Base-by-base conservation (phyloP, 2,797 vertebrate genomes). In the Picus viridis region DNA sequence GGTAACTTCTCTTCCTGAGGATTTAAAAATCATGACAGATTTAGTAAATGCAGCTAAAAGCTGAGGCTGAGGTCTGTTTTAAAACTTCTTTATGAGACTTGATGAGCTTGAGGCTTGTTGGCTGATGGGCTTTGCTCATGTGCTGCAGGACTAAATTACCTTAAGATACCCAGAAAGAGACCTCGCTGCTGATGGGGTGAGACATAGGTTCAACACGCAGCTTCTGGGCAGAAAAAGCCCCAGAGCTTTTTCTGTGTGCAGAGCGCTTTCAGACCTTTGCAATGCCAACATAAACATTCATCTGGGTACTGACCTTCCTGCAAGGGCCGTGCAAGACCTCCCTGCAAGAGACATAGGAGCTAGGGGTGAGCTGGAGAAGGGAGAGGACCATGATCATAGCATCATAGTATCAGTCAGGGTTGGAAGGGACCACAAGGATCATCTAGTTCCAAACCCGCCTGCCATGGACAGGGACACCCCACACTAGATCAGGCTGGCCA, bases 141-240 rank as follows among this genome's bases (percentile, higher is more conserved):
- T 57, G 20, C 49, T 57, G 27, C 12, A 47, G 22, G 8, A 62
- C n/a, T 77, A 32, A 79, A 57, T 51, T 19, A 73, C 7, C 14
- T 41, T 32, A 72, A 56, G 19, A 4, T 17, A 49, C 26, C 4
- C 61, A 27, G 73, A 75, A 64, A 2, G 0, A 0, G 1, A 19
- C 9, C 30, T 39, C 18, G 51, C 9, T 69, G 51, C 34, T 11
- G 16, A 2, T 27, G 20, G 10, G 11, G 6, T 43, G 20, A 76
- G 9, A 36, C 4, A 6, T 6, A 13, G 19, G 7, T 19, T 54
- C 8, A 7, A 51, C 19, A 57, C 1, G 3, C 16, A 49, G 13
- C 24, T 79, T 6, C 20, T 45, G 8, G 10, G 34, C 2, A 36
- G 56, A 64, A 34, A 24, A 61, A 49, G 8, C 26, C 26, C 45